These are phyloP conservation scores for Aleiodes alternator DNA, from an alignment of 2,888 invertebrate species.

Conservation along the genomic window DNA sequence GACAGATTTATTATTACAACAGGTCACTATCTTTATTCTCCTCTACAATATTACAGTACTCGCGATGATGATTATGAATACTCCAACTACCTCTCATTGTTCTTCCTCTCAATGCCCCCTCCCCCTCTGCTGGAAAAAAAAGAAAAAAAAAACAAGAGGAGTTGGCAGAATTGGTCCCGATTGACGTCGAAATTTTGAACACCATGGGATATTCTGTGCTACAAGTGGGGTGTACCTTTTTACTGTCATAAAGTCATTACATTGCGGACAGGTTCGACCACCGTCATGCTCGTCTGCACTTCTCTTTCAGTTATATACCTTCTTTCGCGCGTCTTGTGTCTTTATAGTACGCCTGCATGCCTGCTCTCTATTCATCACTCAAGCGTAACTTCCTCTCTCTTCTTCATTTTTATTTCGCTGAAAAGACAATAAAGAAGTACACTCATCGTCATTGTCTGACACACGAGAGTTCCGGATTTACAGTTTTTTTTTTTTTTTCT, in stretches of 20 bases:
- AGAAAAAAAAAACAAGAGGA: background rate
- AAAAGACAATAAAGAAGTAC: slow-evolving; percentile 1
- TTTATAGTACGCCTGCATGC: slow-evolving; percentile 22
- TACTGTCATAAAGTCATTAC: slow-evolving; percentile 63
- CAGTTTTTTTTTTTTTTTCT: too few relatives aligned
- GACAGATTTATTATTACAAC: slow-evolving; percentile 10
- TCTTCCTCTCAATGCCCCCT: background rate
- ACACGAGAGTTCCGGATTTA: slow-evolving; percentile 6
- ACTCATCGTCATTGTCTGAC: slow-evolving; percentile 20
- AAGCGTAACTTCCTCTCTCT: slow-evolving; percentile 23
- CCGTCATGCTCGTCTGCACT: slow-evolving; percentile 49
- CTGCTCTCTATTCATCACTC: slow-evolving; percentile 30
- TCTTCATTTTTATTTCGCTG: background rate
- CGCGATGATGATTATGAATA: too few relatives aligned
- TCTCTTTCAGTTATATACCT: slow-evolving; percentile 15
- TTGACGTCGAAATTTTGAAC: slow-evolving; percentile 7
- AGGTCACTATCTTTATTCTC: background rate
- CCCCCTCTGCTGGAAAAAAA: too few relatives aligned
- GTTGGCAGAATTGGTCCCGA: background rate
- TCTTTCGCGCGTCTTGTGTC: slow-evolving; percentile 16
- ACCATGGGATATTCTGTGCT: background rate
- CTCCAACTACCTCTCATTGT: background rate
- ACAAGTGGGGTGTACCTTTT: slow-evolving; percentile 16
- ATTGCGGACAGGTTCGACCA: slow-evolving; percentile 61
- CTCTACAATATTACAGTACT: too few relatives aligned